Base-by-base conservation (phyloP, 2,888 invertebrate genomes). In the Hirtodrosophila alboralis region DNA sequence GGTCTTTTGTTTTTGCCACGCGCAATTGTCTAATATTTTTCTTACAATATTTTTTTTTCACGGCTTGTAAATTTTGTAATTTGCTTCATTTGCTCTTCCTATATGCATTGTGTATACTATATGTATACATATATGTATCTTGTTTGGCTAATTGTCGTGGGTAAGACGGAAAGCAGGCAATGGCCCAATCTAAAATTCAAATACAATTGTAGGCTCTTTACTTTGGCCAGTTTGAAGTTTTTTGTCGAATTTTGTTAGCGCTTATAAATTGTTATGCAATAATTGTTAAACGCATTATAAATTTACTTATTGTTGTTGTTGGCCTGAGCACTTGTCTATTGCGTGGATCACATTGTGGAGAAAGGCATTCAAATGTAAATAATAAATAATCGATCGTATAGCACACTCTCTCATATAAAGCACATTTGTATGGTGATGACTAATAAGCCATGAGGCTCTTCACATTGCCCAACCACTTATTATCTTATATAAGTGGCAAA, bases 31-130 rank as follows among this genome's bases (percentile, higher is more conserved):
- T 34, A 4, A 37, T 9, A 66, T 27, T 30, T 61, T 52, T 3
- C 36, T 5, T 28, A 28, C 10, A 9, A 1, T 33, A 27, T 37
- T 49, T 10, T 9, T 13, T n/a, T 3, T 69, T 71, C 43, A 61
- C 60, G 64, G 58, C 38, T 77, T 59, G 78, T 75, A 61, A 72
- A 57, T 79, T 71, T 78, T 76, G 78, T 76, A 79, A 78, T 78
- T 79, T 60, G 74, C 74, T 64, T 71, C 83, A 79, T 57, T 62
- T 66, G 62, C 73, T 44, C 63, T 68, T 77, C 61, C 60, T 57
- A 67, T 58, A 34, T 57, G 48, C 33, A 9, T 30, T 41, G 28
- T 34, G 12, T 48, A 14, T 48, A n/a, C n/a, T n/a, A n/a, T 18
- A 4, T 18, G 18, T 18, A 18, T 18, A 4, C 18, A 18, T 58